A percentile compares a stretch with the other conserved stretches of the same genome.
These are phyloP conservation scores for Temnothorax nylanderi DNA, from an alignment of 1,140 invertebrate species.

Conservation along the genomic window DNA sequence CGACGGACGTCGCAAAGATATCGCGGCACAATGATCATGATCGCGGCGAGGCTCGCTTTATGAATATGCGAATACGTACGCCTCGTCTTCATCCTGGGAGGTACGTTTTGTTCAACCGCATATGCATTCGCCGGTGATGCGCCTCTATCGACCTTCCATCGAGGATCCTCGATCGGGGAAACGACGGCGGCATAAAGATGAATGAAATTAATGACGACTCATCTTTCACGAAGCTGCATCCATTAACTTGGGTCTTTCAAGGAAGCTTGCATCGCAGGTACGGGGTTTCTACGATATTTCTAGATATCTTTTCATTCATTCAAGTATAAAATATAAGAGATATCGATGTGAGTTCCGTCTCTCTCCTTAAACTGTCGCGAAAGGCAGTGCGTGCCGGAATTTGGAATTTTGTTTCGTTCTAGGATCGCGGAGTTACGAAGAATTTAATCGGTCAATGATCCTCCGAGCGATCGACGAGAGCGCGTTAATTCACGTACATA, in stretches of 20 bases:
- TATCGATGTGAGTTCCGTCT: background rate
- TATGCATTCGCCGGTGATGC: background rate
- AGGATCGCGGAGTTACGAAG: constrained; percentile 8
- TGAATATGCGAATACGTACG: constrained; percentile 49
- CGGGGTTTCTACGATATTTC: background rate
- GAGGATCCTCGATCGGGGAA: constrained; percentile 17
- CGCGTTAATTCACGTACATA: constrained; percentile 74
- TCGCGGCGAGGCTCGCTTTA: constrained; percentile 29
- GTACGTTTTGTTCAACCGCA: constrained; percentile 19
- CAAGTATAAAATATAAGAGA: background rate
- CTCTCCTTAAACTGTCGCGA: background rate
- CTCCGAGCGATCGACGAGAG: constrained; percentile 69
- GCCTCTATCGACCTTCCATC: constrained; percentile 31
- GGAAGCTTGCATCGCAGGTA: background rate
- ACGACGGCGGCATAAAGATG: constrained; percentile 17
- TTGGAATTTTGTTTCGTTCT: background rate
- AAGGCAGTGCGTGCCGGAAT: background rate
- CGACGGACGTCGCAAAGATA: constrained; percentile 24
- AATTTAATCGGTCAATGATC: constrained; percentile 53
- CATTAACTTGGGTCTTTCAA: background rate
- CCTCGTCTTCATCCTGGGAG: constrained; percentile 26
- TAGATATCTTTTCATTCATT: background rate
- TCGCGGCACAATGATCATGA: constrained; percentile 33
- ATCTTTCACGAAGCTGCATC: background rate
- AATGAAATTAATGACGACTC: constrained; percentile 38